Base-by-base conservation (phyloP, 2,797 vertebrate species). In the Diglossa cyanea region DNA sequence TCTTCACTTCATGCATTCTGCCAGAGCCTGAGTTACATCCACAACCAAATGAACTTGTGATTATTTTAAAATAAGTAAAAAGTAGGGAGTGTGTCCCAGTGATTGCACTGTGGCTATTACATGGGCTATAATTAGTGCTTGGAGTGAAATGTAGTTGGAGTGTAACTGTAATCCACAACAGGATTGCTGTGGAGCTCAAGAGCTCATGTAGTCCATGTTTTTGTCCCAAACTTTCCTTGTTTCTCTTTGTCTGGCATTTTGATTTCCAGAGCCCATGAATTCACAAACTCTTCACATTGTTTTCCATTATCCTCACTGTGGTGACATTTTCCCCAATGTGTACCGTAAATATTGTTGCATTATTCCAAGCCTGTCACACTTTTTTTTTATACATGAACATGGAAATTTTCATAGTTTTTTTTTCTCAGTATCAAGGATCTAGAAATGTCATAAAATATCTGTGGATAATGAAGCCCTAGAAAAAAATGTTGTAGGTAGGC, bases 251-350 rank as follows among this genome's bases (percentile, higher is more conserved):
- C 19, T 48, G 77, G 2, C 26, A 24, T 71, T 75, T 51, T 68
- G 7, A 24, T 75, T 72, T 90, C 20, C 23, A 66, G 47, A 67
- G 25, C 18, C 15, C 40, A 17, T 66, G 20, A 67, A 10, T 53
- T 65, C 12, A 11, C 8, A 72, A 31, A 25, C 28, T 11, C 1
- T 50, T 13, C 3, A 8, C 3, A 0, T 17, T 63, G 15, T 68
- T 35, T 72, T 60, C 30, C 14, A 5, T 79, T 54, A 13, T 45
- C 17, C 12, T 67, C 28, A 12, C 25, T 13, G 16, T 2, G 6
- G 12, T n/a, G 66, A 55, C 25, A 8, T 35, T 62, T 76, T 57
- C 17, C 28, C 21, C 25, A 19, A 0, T 21, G 25, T 65, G 33
- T 53, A 37, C 5, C 30, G 10, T 57, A 42, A 50, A 58, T 13